A percentile compares a stretch with the other conserved stretches of the same genome.
These are phyloP conservation scores for Zaprionus obscuricornis DNA, from an alignment of 2,888 invertebrate genomes.

Conservation along the genomic window DNA sequence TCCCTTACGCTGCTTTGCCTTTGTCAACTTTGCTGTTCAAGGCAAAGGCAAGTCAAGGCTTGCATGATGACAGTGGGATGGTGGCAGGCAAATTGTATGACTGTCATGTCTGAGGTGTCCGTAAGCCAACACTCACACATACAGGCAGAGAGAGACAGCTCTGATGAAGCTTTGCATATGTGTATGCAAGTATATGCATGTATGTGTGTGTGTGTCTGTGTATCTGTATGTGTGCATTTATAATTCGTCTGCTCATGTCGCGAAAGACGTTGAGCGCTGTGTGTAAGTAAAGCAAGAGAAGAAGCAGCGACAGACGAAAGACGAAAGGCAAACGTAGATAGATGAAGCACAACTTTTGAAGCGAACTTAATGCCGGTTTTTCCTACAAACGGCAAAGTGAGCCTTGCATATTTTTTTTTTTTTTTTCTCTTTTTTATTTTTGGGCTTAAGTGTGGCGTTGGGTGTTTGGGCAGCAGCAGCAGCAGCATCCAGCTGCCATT, in stretches of 20 bases:
- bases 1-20: too few relatives aligned
- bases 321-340: background rate
- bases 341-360: slow-evolving; percentile 38
- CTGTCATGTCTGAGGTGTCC: slow-evolving; percentile 53
- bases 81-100: slow-evolving; percentile 52
- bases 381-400: slow-evolving; percentile 2
- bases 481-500: slow-evolving; percentile 2
- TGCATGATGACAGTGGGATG: too few relatives aligned
- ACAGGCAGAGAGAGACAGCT: slow-evolving; percentile 24
- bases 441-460: background rate
- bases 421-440: too few relatives aligned
- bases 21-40: too few relatives aligned
- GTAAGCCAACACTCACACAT: slow-evolving; percentile 49
- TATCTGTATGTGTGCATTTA: slow-evolving; percentile 52
- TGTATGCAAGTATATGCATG: slow-evolving; percentile 3
- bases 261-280: slow-evolving; percentile 31
- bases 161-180: slow-evolving; percentile 17
- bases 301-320: too few relatives aligned
- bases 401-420: too few relatives aligned
- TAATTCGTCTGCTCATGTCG: slow-evolving; percentile 63
- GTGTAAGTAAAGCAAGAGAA: background rate
- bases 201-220: background rate
- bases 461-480: background rate
- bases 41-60: too few relatives aligned
- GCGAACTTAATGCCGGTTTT: slow-evolving; percentile 45